These are phyloP conservation scores for Pegea sp. DNA, from an alignment of 23 tunicate genomes.

Conservation along the genomic window DNA sequence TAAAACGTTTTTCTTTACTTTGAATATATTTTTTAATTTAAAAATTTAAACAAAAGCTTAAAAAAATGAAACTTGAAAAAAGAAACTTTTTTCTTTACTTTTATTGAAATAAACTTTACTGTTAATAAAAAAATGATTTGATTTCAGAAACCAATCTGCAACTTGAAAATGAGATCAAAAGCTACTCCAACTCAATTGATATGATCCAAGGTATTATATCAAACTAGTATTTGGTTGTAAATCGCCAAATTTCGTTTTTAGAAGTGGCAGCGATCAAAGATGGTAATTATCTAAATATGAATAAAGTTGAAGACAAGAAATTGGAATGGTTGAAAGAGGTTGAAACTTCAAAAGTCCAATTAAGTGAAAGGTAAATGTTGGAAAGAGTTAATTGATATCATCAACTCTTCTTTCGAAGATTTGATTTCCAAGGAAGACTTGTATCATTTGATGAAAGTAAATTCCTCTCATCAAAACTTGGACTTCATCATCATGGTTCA, in stretches of 20 bases:
- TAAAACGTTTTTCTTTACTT: no score
- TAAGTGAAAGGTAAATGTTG: neutral
- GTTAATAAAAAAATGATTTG: no score
- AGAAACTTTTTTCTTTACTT: no score
- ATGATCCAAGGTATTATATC: no score
- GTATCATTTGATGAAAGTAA: conserved; percentile 16
- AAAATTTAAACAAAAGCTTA: no score
- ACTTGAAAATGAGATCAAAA: no score
- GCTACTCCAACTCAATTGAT: no score
- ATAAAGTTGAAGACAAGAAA: conserved; percentile 32
- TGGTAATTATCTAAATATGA: conserved; percentile 26
- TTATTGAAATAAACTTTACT: no score
- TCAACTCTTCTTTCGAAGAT: conserved; percentile 10
- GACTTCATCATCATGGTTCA: conserved; percentile 60
- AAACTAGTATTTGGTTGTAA: no score
- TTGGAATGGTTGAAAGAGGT: conserved; percentile 43
- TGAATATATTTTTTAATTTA: no score
- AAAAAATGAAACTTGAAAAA: no score
- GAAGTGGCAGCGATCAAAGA: neutral
- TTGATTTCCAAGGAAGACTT: conserved; percentile 55
- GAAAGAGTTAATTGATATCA: neutral
- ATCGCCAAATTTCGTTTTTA: neutral
- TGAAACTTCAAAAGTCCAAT: neutral
- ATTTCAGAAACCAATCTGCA: no score
- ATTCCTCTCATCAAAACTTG: conserved; percentile 34